Base-by-base conservation (phyloP, 2,113 vertebrate genomes). In the Sapayoa aenigma region DNA sequence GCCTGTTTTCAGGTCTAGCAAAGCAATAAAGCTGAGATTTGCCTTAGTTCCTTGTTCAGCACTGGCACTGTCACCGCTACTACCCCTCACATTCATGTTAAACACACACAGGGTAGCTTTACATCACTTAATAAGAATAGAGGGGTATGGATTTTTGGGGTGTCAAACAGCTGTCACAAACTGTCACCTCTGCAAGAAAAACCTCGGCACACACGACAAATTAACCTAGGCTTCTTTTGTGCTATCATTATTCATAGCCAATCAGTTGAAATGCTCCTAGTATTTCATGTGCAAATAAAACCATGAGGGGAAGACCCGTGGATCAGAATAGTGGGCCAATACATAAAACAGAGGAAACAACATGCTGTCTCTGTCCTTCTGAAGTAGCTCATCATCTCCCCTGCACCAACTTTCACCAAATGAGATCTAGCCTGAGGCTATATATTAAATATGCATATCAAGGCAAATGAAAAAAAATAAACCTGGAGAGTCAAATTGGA, bases 361-460 rank as follows among this genome's bases (percentile, higher is more conserved):
- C 93, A 95, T 92, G 96, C 98, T 97, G 98, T 98, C 98, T 98
- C 94, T 95, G 98, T 96, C 98, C 97, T 98, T 98, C 98, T 98
- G 98, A 99, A 98, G 98, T 98, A 98, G 97, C 98, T 99, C 98
- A 98, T 98, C 99, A 98, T 98, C 98, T 98, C 98, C 97, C 98
- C 98, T 98, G 98, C 98, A 98, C 98, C 97, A 98, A 98, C 97
- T 98, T 98, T 98, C 98, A 98, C 98, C 98, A 99, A 99, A 99
- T 98, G 99, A 99, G 98, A 98, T 98, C 98, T 98, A 98, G 99
- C 99, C 98, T 90, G 68, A 95, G 98, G 99, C 98, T 97, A 97
- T 96, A 97, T 98, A 99, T 99, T 99, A 99, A 99, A 99, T 99
- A 99, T 99, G 98, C 99, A 99, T 99, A 99, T 99, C 98, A 99